Percentiles rank a stretch among this genome's conserved stretches.
Evolutionary conservation across 2,797 vertebrate species (phyloP).

Genomic region (Propithecus perrieri): DNA sequence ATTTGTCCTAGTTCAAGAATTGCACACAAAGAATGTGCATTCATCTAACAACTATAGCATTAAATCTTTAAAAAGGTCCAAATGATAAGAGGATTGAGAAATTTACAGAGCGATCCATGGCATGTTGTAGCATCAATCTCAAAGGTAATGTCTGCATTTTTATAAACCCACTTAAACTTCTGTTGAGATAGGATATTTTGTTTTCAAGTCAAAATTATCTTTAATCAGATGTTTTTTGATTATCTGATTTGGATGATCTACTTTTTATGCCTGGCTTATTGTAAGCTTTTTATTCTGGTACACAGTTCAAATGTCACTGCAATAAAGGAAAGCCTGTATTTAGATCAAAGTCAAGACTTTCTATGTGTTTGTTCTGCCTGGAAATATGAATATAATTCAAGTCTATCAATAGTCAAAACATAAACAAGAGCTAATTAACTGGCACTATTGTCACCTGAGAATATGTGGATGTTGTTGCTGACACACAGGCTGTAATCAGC

Average conservation of each 20-base stretch:
- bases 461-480: neutral
- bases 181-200: neutral
- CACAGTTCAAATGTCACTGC: neutral
- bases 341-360: conserved; percentile 29
- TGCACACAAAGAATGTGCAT: neutral
- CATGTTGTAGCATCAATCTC: neutral
- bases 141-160: conserved; percentile 20
- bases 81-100: neutral
- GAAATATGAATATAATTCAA: conserved; percentile 36
- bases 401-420: conserved; percentile 2
- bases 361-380: neutral
- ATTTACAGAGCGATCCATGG: neutral
- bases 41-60: neutral
- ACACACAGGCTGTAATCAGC: neutral
- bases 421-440: conserved; percentile 48
- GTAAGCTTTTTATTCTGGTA: neutral
- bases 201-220: conserved; percentile 6
- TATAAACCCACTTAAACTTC: conserved; percentile 37
- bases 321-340: neutral
- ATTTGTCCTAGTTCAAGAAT: neutral
- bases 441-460: neutral
- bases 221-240: conserved; percentile 20
- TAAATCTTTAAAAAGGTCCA: conserved; percentile 41
- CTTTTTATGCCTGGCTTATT: conserved; percentile 14
- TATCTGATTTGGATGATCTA: conserved; percentile 4